Percentiles rank a stretch among this genome's conserved stretches.
phyloP scores from a whole-genome alignment of 2,888 invertebrate species.

The Meteorus cinctellus region DNA sequence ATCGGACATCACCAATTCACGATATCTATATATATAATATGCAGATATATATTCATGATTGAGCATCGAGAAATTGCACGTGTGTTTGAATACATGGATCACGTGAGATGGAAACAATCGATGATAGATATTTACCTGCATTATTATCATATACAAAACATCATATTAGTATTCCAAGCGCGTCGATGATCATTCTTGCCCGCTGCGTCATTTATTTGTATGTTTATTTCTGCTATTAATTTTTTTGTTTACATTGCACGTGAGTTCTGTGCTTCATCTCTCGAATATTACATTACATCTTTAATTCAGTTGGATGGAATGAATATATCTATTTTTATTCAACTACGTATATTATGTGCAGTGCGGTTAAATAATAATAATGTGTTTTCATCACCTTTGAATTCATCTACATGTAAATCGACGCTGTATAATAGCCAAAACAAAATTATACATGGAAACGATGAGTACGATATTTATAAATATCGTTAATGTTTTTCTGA shows the following conservation, averaged over 20 bases:
- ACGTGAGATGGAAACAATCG: neutral
- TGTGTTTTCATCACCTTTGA: no score
- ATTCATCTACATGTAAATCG: no score
- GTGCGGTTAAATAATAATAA: no score
- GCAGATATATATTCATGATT: neutral
- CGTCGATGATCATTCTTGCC: neutral
- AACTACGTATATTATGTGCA: no score
- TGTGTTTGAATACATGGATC: neutral
- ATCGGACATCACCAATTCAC: neutral
- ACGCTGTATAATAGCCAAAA: neutral
- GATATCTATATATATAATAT: neutral
- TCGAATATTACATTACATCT: neutral
- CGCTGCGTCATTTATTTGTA: neutral
- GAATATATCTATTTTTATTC: neutral
- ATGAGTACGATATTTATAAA: neutral
- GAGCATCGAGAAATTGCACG: neutral
- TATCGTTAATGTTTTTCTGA: neutral
- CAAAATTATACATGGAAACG: neutral
- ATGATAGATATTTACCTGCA: neutral
- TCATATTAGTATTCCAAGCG: neutral
- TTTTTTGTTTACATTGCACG: neutral
- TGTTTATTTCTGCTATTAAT: neutral
- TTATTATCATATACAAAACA: neutral
- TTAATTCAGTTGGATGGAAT: neutral
- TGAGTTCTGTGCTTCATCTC: constrained; percentile 3